Conservation (phyloP, 2,113 vertebrate genomes). For the Chloropsis hardwickii region DNA sequence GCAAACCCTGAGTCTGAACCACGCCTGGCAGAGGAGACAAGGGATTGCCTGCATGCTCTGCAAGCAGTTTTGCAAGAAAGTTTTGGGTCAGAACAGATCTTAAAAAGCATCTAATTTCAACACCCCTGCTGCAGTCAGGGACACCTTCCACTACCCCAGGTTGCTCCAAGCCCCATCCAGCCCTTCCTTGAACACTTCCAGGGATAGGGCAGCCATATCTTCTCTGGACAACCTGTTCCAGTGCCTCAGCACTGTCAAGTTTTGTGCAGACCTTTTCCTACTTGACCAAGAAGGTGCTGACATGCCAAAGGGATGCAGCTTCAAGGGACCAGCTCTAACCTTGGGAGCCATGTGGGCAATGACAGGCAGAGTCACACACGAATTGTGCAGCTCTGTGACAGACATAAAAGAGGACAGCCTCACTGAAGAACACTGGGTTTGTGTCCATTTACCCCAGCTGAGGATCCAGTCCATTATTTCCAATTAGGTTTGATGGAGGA, state of each 20-base stretch:
- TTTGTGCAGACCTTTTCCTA: not conserved
- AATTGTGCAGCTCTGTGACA: rapidly evolving
- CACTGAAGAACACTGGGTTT: not conserved
- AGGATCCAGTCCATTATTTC: not conserved
- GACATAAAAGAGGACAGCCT: not conserved
- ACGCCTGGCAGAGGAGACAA: not conserved
- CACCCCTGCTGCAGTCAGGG: not conserved
- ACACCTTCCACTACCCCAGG: not conserved
- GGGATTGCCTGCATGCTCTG: not conserved
- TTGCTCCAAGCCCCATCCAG: not conserved
- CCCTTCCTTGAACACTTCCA: not conserved
- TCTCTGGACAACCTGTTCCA: not conserved
- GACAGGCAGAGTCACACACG: not conserved
- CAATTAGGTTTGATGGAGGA: not conserved
- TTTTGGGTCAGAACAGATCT: rapidly evolving
- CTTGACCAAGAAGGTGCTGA: not conserved
- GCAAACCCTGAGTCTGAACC: not conserved
- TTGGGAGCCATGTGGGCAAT: rapidly evolving
- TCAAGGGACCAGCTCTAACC: not conserved
- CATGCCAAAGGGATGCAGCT: not conserved
- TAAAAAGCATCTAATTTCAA: not conserved
- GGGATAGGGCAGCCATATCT: not conserved
- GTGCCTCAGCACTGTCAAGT: not conserved
- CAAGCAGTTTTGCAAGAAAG: too few relatives aligned
- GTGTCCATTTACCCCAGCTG: not conserved